A percentile compares a stretch with the other conserved stretches of the same genome.
Evolutionary conservation across 92 coral and sea anemone genomes (phyloP).

Genomic region (Scolanthus callimorphus): DNA sequence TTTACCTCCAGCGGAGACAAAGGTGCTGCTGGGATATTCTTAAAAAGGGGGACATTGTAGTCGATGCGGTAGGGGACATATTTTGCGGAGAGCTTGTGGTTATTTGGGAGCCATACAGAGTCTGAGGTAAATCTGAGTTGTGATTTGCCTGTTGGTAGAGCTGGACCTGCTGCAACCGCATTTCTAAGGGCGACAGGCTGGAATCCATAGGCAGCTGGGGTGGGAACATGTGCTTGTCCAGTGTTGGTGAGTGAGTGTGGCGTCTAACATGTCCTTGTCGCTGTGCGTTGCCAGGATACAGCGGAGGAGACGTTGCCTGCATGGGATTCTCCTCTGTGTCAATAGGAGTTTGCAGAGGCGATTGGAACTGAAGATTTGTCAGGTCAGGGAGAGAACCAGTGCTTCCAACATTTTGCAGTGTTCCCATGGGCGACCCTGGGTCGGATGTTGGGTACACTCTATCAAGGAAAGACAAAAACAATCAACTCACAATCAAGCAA

Average conservation of each 20-base stretch:
- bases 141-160: constrained; percentile 39
- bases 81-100: constrained; percentile 71
- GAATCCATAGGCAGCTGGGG: constrained; percentile 44
- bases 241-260: constrained; percentile 35
- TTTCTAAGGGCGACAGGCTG: constrained; percentile 53
- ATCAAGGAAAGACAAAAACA: constrained; percentile 2
- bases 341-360: constrained; percentile 90
- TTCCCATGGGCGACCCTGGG: constrained; percentile 40
- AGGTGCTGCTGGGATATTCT: constrained; percentile 68
- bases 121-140: constrained; percentile 28
- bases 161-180: constrained; percentile 66
- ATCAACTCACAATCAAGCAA: background rate
- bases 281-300: constrained; percentile 44
- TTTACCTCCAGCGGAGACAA: constrained; percentile 72
- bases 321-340: constrained; percentile 67
- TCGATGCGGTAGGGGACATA: constrained; percentile 69
- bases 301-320: constrained; percentile 55
- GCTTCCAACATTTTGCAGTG: constrained; percentile 51
- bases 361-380: constrained; percentile 92
- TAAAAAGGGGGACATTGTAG: constrained; percentile 76
- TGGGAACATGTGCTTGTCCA: constrained; percentile 46
- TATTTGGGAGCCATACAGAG: constrained; percentile 25
- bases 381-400: constrained; percentile 95
- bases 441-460: constrained; percentile 65
- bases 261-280: constrained; percentile 49